Evolutionary conservation across 2,113 vertebrate species (phyloP).

Genomic region (Dermatemys mawii): DNA sequence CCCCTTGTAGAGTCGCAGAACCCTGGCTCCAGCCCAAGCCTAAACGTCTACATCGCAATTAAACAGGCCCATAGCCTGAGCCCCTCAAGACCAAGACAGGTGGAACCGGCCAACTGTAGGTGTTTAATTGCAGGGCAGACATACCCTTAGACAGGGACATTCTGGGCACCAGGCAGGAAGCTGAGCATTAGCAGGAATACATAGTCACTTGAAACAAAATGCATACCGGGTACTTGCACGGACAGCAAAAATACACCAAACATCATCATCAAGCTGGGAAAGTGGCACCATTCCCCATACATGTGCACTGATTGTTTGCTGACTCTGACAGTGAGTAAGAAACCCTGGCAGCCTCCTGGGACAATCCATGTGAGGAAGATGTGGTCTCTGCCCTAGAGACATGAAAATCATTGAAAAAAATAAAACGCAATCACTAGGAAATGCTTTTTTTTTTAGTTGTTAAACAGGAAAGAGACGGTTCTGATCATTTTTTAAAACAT

Average conservation of each 20-base stretch:
- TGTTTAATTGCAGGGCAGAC: conserved; percentile 45
- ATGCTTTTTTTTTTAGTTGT: conserved; percentile 6
- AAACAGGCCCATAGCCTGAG: neutral
- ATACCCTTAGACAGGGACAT: conserved; percentile 41
- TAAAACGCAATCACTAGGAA: neutral
- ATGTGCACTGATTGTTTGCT: neutral
- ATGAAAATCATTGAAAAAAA: neutral
- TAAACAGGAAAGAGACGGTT: neutral
- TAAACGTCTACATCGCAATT: neutral
- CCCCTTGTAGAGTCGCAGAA: neutral
- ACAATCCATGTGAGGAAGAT: neutral
- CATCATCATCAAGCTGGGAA: neutral
- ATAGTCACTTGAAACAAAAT: conserved; percentile 36
- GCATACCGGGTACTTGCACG: conserved; percentile 56
- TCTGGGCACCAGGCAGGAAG: conserved; percentile 60
- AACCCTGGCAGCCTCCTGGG: neutral
- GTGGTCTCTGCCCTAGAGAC: neutral
- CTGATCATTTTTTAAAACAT: neutral
- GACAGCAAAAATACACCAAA: conserved; percentile 50
- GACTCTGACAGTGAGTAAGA: conserved; percentile 9
- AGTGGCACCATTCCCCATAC: neutral
- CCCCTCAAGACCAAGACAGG: neutral
- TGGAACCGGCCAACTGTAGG: neutral
- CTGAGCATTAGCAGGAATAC: conserved; percentile 54
- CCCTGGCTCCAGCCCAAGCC: neutral